phyloP scores from a whole-genome alignment of 64 coral and sea anemone species.

The Platygyra sinensis region DNA sequence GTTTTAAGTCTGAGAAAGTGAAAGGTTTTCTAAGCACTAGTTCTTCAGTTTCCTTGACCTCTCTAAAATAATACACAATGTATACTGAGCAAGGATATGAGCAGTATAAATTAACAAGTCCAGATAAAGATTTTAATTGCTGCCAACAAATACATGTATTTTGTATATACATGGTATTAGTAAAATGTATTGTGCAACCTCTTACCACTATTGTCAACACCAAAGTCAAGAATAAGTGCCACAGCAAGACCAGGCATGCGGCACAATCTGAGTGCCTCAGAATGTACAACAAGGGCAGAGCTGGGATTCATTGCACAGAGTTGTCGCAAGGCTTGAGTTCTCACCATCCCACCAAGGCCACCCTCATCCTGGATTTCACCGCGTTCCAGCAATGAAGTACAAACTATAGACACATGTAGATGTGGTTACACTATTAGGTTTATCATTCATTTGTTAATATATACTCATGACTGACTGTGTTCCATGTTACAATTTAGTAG shows the following conservation, averaged over 20 bases:
- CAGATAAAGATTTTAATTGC: no score
- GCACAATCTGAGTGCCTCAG: conserved; percentile 72
- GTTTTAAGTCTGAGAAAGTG: no score
- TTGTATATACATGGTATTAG: no score
- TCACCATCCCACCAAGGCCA: conserved; percentile 70
- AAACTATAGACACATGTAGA: conserved; percentile 52
- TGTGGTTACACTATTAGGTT: not conserved
- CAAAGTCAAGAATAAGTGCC: conserved; percentile 87
- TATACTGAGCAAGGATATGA: no score
- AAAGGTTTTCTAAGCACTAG: no score
- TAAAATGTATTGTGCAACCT: not conserved
- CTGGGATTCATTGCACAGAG: conserved; percentile 91
- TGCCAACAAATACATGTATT: no score
- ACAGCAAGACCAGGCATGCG: conserved; percentile 91
- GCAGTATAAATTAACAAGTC: no score
- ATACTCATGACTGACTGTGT: not conserved
- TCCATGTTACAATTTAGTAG: not conserved
- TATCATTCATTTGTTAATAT: not conserved
- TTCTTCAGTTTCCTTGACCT: no score
- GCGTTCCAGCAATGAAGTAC: conserved; percentile 61
- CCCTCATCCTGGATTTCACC: conserved; percentile 87
- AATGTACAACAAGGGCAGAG: conserved; percentile 73
- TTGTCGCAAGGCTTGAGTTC: conserved; percentile 80
- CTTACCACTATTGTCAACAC: conserved; percentile 44
- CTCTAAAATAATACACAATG: no score